phyloP scores from a whole-genome alignment of 23 tunicate genomes.

The Botrylloides violaceus region DNA sequence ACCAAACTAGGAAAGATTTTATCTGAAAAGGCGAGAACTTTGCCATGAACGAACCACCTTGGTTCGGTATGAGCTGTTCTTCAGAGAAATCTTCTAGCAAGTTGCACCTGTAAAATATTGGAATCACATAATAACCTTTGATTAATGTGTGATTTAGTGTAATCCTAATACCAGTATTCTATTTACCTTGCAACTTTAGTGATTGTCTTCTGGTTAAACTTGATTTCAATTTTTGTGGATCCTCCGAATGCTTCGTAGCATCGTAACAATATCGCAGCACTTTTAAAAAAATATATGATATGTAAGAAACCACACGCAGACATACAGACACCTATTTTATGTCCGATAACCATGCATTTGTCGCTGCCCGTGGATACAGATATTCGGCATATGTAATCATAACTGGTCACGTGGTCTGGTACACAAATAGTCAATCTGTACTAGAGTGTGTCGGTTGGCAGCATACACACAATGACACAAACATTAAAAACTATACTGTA shows the following conservation, averaged over 20 bases:
- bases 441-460: too few relatives aligned
- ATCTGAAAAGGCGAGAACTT: conserved; percentile 35
- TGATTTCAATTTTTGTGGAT: conserved; percentile 4
- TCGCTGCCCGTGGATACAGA: too few relatives aligned
- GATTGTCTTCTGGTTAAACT: background rate
- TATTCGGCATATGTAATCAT: too few relatives aligned
- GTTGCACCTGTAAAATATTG: conserved; percentile 31
- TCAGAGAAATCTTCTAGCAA: conserved; percentile 29
- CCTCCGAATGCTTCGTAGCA: conserved; percentile 37
- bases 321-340: too few relatives aligned
- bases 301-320: too few relatives aligned
- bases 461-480: too few relatives aligned
- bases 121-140: background rate
- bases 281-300: background rate
- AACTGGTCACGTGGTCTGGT: too few relatives aligned
- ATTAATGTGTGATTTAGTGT: too few relatives aligned
- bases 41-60: background rate
- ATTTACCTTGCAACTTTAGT: background rate
- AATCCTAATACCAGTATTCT: background rate
- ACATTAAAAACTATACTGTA: too few relatives aligned
- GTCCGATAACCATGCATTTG: too few relatives aligned
- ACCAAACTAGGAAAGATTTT: conserved; percentile 23
- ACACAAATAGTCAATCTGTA: too few relatives aligned
- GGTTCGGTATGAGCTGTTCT: background rate
- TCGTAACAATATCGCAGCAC: conserved; percentile 29